Evolutionary conservation across 2,888 invertebrate genomes (phyloP), one percentile per base, ranked within the genome.

Genomic region (Andricus quercusramuli): DNA sequence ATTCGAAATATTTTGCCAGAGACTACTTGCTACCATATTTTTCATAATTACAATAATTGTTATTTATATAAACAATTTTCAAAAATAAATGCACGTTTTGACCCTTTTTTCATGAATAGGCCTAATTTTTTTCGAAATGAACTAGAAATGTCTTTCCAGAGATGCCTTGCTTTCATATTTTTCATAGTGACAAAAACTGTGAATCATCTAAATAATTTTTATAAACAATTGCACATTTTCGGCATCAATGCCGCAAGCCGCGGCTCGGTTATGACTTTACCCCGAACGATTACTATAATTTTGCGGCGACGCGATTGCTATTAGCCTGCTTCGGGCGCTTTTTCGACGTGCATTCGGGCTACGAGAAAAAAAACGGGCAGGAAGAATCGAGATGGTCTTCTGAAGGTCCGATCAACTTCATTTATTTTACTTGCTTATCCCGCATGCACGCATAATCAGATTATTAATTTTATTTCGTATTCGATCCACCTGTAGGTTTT

Each of bases 231-330:
- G 8, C 9, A 9, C 8, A 32, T 32, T 70, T 70, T n/a, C 77
- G 41, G 77, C 62, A 29, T 41, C 44, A 25, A 64, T 47, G 25
- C 64, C 59, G 64, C 41, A 64, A 77, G 77, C 44, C 77, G 25
- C 62, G 62, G 77, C 56, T 80, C 65, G 80, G 80, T 82, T 82
- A 82, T 78, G 80, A 79, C 82, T 82, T 67, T 80, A 78, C 78
- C 76, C 68, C 51, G 68, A 51, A 37, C 80, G 76, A 82, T 82
- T 78, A 80, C 82, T 82, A 78, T 82, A 80, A 82, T 82, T 82
- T 80, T 78, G 82, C 80, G 74, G 74, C 79, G 65, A 82, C 76
- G 76, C 80, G 76, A 67, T 80, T 67, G 80, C 76, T 82, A 82
- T 82, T 82, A 82, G 56, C 62, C 62, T 44, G 62, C 79, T 79